Evolutionary conservation across 2,888 invertebrate species (phyloP), one percentile per base, ranked within the genome.

Genomic region (Agrochola circellaris): DNA sequence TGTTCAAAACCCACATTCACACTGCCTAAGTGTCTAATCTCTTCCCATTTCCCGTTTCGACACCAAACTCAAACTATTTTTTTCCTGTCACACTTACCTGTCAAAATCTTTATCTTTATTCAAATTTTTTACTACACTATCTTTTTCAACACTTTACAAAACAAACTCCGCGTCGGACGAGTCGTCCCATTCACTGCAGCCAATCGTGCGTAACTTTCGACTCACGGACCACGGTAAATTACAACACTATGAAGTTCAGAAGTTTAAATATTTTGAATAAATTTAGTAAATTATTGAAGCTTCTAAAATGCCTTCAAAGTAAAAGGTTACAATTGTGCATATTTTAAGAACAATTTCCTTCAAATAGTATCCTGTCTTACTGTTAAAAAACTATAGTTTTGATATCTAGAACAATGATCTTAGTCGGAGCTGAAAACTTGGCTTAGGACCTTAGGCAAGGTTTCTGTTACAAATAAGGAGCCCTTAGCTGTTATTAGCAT

Each of bases 151-250:
- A 56, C n/a, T 74, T 66, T 30, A 75, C 38, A 77, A 85, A 84
- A 82, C 69, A 78, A 78, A 85, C 62, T 78, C 20, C 26, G 1
- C 73, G 60, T 30, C 45, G 38, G 66, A n/a, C 26, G 70, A 58
- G 17, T 42, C 61, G 65, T 51, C 69, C 75, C 66, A 84, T 85
- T 84, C 85, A 82, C 78, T 78, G 66, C 51, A 20, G 38, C 20
- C 82, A 51, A 78, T 84, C 82, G 74, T 73, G 83, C 83, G 78
- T 69, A 70, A 85, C 83, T 84, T 84, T 85, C 85, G 56, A 77
- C 77, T 85, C 77, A 81, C 34, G 34, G 34, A 34, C 34, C 34
- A 34, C 61, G 54, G 51, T 65, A 0, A n/a, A 0, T 13, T 23
- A 60, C 17, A 20, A 15, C 17, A 56, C 38, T 73, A 48, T 23